Percentiles rank a stretch among this genome's conserved stretches.
Conservation (phyloP, 92 coral and sea anemone genomes). For the Umimayanthus kanabou region DNA sequence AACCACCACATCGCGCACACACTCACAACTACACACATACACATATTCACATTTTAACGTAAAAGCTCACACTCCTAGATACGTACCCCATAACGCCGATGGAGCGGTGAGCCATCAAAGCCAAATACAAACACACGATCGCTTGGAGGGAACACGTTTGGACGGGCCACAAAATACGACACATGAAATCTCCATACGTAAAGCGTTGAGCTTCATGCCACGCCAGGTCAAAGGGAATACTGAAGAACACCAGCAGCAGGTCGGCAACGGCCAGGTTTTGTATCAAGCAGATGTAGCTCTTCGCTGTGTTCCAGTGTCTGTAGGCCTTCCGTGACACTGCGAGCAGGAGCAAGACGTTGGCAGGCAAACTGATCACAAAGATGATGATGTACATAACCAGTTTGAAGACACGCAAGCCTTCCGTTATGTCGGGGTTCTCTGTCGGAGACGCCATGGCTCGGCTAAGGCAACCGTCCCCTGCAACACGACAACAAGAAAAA, state of each 20-base stretch:
- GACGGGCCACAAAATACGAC: conserved; percentile 80
- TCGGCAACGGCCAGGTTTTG: conserved; percentile 84
- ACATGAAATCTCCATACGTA: conserved; percentile 75
- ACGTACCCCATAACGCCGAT: conserved; percentile 65
- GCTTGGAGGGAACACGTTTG: conserved; percentile 82
- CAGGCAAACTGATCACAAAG: conserved; percentile 57
- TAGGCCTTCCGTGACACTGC: conserved; percentile 74
- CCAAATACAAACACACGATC: conserved; percentile 70
- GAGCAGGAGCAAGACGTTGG: conserved; percentile 64
- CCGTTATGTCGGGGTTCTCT: conserved; percentile 37
- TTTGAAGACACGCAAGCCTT: conserved; percentile 53
- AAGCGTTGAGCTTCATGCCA: conserved; percentile 63
- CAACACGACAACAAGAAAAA: not conserved
- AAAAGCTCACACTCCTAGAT: not conserved
- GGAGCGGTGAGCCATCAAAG: conserved; percentile 77
- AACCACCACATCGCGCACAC: not conserved
- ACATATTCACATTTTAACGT: not conserved
- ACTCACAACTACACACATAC: not conserved
- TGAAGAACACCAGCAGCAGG: conserved; percentile 61
- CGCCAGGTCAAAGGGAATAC: conserved; percentile 83
- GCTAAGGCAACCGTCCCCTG: not conserved
- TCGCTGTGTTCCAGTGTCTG: conserved; percentile 75
- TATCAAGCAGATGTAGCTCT: conserved; percentile 77
- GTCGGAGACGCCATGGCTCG: conserved; percentile 23
- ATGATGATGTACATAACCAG: conserved; percentile 67